Evolutionary conservation across 2,797 vertebrate species (phyloP).

Genomic region (Pelobates cultripes): DNA sequence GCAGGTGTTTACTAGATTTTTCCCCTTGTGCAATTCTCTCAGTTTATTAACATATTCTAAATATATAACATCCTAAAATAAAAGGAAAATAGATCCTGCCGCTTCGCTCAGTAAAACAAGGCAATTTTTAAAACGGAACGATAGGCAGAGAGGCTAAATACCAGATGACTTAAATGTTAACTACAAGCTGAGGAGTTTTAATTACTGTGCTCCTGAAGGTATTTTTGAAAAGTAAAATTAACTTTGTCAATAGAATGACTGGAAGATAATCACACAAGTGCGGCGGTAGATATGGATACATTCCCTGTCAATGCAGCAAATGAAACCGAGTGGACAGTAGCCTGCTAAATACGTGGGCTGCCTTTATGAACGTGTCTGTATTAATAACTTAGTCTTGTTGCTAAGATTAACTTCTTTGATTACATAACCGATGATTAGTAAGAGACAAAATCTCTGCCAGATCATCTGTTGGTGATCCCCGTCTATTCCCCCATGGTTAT

Average conservation of each 20-base stretch:
- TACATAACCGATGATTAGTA: slow-evolving; percentile 51
- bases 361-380: slow-evolving; percentile 32
- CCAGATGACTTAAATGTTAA: slow-evolving; percentile 27
- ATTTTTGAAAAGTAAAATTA: slow-evolving; percentile 37
- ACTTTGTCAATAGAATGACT: slow-evolving; percentile 35
- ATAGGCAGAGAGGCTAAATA: slow-evolving; percentile 17
- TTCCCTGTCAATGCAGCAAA: slow-evolving; percentile 3
- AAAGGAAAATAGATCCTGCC: slow-evolving; percentile 5
- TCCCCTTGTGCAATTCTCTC: not conserved
- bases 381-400: slow-evolving; percentile 50
- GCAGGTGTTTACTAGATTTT: slow-evolving; percentile 31
- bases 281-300: slow-evolving; percentile 4
- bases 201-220: slow-evolving; percentile 32
- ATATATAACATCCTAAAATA: slow-evolving; percentile 26
- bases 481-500: slow-evolving; percentile 28
- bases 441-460: slow-evolving; percentile 46
- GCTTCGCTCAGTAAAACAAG: slow-evolving; percentile 7
- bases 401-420: slow-evolving; percentile 53
- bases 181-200: slow-evolving; percentile 29
- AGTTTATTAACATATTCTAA: slow-evolving; percentile 39
- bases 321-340: slow-evolving; percentile 11
- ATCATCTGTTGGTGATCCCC: slow-evolving; percentile 46
- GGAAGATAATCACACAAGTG: not conserved
- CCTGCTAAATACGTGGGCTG: slow-evolving; percentile 18
- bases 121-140: slow-evolving; percentile 4